Conservation (phyloP, 2,113 vertebrate species). For the Larimichthys crocea region DNA sequence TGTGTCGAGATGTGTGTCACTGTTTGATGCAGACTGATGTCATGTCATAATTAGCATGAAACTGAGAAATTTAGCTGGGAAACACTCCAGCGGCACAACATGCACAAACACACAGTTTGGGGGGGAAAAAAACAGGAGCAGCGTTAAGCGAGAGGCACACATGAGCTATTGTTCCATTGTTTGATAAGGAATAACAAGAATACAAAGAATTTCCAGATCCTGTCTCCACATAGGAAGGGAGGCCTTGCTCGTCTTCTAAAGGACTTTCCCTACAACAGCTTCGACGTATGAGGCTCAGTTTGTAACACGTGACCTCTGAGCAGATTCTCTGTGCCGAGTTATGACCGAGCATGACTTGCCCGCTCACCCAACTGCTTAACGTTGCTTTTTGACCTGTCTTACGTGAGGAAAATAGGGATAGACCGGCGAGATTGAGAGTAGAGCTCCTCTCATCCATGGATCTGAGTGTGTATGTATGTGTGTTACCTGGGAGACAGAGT, state of each 20-base stretch:
- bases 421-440: conserved; percentile 6
- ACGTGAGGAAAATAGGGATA: conserved; percentile 54
- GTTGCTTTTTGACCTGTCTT: conserved; percentile 47
- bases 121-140: conserved; percentile 39
- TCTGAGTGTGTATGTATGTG: conserved; percentile 33
- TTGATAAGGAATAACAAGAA: conserved; percentile 84
- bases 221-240: conserved; percentile 77
- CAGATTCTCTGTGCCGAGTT: conserved; percentile 46
- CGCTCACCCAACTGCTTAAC: conserved; percentile 49
- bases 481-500: conserved; percentile 38
- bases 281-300: conserved; percentile 35
- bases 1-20: conserved; percentile 21
- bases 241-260: conserved; percentile 72
- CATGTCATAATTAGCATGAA: conserved; percentile 45
- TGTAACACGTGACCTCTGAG: conserved; percentile 43
- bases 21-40: conserved; percentile 37
- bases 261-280: conserved; percentile 61
- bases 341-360: conserved; percentile 39
- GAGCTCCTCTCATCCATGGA: conserved; percentile 22
- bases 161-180: conserved; percentile 85
- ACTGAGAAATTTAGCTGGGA: conserved; percentile 34
- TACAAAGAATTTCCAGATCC: conserved; percentile 81
- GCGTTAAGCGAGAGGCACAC: conserved; percentile 70
- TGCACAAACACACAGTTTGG: conserved; percentile 54
- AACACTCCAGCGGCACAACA: conserved; percentile 17